phyloP scores from a whole-genome alignment of 2,888 invertebrate species.

The Amphipyra berbera region DNA sequence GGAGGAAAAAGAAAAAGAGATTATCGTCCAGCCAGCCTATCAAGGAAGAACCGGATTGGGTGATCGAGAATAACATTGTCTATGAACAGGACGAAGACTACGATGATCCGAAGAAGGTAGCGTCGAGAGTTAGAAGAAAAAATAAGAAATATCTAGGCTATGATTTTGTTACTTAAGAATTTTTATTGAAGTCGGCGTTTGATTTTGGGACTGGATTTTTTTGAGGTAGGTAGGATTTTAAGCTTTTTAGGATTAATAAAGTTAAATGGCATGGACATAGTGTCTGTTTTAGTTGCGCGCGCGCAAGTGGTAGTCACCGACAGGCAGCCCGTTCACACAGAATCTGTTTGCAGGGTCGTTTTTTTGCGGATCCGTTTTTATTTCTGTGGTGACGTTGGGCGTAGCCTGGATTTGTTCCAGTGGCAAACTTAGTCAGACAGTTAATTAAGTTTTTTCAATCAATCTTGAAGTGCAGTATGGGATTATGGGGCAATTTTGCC shows the following conservation, averaged over 20 bases:
- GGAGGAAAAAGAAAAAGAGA: slow-evolving; percentile 73
- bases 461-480: too few relatives aligned
- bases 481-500: too few relatives aligned
- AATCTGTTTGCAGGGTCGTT: too few relatives aligned
- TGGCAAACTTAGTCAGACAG: too few relatives aligned
- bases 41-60: slow-evolving; percentile 78
- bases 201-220: slow-evolving; percentile 42
- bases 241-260: not conserved
- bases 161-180: slow-evolving; percentile 81
- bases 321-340: too few relatives aligned
- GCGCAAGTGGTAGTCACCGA: too few relatives aligned
- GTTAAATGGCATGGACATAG: not conserved
- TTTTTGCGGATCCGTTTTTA: too few relatives aligned
- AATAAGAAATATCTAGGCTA: slow-evolving; percentile 86
- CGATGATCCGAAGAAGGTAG: slow-evolving; percentile 77
- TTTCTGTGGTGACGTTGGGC: too few relatives aligned
- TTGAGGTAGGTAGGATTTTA: slow-evolving; percentile 11
- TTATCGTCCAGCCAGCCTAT: slow-evolving; percentile 62
- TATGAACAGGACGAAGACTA: slow-evolving; percentile 81
- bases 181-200: slow-evolving; percentile 87
- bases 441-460: too few relatives aligned
- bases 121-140: slow-evolving; percentile 81
- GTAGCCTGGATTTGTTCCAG: too few relatives aligned
- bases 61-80: slow-evolving; percentile 75
- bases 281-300: not conserved